phyloP scores from a whole-genome alignment of 1,140 invertebrate genomes.

The Uloborus diversus region DNA sequence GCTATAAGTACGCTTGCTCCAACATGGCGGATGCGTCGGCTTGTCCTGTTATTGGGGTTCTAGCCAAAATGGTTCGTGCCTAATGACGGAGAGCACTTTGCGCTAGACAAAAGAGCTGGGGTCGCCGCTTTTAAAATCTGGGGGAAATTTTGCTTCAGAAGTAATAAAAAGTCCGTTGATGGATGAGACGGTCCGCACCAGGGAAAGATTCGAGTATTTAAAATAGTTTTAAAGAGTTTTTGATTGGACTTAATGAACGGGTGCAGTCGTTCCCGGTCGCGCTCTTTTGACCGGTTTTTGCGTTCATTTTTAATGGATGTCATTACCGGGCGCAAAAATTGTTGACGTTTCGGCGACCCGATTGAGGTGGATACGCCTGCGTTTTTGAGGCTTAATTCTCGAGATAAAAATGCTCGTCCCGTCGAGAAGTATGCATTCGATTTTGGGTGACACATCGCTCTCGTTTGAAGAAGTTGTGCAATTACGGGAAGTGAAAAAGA shows the following conservation, averaged over 20 bases:
- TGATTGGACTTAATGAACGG: not conserved
- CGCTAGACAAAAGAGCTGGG: not conserved
- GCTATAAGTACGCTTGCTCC: too few relatives aligned
- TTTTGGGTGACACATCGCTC: too few relatives aligned
- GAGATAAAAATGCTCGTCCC: not conserved
- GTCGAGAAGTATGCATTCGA: not conserved
- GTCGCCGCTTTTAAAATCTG: not conserved
- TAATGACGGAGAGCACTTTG: not conserved
- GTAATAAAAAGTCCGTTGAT: not conserved
- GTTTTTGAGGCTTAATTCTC: not conserved
- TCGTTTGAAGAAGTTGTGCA: not conserved
- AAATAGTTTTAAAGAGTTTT: constrained; percentile 12
- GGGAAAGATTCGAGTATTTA: constrained; percentile 1
- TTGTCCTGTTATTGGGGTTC: too few relatives aligned
- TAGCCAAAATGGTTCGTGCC: too few relatives aligned
- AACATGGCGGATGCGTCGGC: too few relatives aligned
- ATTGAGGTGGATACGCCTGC: not conserved
- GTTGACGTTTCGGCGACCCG: not conserved
- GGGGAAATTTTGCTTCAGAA: not conserved
- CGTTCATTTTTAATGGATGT: constrained; percentile 1
- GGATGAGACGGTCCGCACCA: not conserved
- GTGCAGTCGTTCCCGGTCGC: not conserved
- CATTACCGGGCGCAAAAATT: not conserved
- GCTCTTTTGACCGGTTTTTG: not conserved
- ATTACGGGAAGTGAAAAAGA: not conserved